phyloP scores from a whole-genome alignment of 2,113 vertebrate genomes.

The Hemiscyllium ocellatum region DNA sequence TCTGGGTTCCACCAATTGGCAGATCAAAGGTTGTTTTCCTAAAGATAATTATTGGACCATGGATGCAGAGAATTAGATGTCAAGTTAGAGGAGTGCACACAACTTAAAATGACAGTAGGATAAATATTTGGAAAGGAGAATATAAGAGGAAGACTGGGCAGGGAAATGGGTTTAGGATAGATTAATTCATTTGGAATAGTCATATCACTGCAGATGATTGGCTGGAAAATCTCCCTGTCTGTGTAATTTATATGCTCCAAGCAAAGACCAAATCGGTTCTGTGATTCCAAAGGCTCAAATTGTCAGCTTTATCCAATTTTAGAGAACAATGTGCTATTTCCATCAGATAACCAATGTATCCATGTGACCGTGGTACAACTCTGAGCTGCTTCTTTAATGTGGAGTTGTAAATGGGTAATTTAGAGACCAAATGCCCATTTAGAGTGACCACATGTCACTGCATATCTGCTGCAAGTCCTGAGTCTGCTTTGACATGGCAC shows the following conservation, averaged over 20 bases:
- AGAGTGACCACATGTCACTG: neutral
- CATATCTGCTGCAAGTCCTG: conserved; percentile 16
- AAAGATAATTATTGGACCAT: neutral
- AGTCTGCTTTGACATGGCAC: conserved; percentile 43
- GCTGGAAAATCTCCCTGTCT: neutral
- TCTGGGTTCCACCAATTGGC: neutral
- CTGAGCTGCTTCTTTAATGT: no score
- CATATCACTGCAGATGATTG: neutral
- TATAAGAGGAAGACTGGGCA: neutral
- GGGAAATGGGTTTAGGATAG: neutral
- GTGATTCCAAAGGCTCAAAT: neutral
- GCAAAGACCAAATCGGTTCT: neutral
- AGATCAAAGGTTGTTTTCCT: neutral
- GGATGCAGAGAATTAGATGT: neutral
- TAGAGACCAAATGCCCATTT: neutral
- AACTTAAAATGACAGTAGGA: no score
- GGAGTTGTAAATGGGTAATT: neutral
- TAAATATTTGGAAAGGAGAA: neutral
- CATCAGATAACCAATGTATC: neutral
- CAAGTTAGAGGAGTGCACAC: neutral
- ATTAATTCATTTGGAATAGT: neutral
- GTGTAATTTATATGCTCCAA: neutral
- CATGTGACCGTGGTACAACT: no score
- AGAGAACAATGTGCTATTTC: conserved; percentile 10
- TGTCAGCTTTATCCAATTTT: neutral